A percentile compares a stretch with the other conserved stretches of the same genome.
These are phyloP conservation scores for Lepidothrix coronata DNA, from an alignment of 2,113 vertebrate species.

Conservation along the genomic window DNA sequence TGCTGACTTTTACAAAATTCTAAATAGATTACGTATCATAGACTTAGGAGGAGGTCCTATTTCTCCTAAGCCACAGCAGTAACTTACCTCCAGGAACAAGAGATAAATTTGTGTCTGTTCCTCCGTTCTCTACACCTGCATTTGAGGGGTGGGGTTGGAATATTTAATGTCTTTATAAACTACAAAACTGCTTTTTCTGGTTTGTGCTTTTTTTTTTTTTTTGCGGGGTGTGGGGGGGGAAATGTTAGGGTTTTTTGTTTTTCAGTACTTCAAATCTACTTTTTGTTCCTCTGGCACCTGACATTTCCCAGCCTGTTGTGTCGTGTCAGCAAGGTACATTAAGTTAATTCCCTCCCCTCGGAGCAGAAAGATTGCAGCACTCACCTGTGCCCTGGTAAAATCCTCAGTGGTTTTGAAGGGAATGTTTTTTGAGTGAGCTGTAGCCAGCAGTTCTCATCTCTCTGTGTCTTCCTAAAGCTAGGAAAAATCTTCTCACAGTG, in stretches of 20 bases:
- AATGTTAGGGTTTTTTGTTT: neutral
- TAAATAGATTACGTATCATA: neutral
- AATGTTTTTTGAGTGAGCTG: neutral
- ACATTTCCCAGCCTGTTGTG: neutral
- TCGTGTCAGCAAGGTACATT: neutral
- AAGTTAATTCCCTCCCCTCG: neutral
- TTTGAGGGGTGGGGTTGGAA: neutral
- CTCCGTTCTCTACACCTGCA: neutral
- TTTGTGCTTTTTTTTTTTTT: neutral
- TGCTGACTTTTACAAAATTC: neutral
- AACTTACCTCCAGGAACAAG: neutral
- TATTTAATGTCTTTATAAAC: neutral
- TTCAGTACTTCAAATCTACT: neutral
- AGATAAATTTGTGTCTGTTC: neutral
- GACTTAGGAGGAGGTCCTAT: neutral
- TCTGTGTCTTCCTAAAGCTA: neutral
- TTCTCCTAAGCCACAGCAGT: neutral
- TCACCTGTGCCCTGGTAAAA: neutral
- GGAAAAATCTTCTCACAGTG: neutral
- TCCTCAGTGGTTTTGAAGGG: neutral
- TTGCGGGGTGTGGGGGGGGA: too few species aligned
- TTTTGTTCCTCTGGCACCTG: neutral
- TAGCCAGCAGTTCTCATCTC: neutral
- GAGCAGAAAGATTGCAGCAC: neutral
- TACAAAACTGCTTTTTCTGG: neutral